Percentiles rank a stretch among this genome's conserved stretches.
Evolutionary conservation across 2,113 vertebrate genomes (phyloP).

Genomic region (Tragelaphus strepsiceros): DNA sequence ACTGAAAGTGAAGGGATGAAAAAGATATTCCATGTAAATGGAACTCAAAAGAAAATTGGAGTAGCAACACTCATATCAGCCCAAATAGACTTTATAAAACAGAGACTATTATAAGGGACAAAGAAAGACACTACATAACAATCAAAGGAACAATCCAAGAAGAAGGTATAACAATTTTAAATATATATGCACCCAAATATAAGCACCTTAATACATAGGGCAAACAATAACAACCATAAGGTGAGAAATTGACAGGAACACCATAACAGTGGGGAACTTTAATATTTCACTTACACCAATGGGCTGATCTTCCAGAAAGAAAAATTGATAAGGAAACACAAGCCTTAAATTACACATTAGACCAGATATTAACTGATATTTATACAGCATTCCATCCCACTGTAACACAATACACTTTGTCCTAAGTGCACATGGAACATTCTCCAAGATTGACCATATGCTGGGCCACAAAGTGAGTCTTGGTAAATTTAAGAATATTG

Average conservation of each 20-base stretch:
- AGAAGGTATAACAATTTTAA: neutral
- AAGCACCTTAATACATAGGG: neutral
- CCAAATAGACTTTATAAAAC: neutral
- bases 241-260: neutral
- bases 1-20: neutral
- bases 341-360: neutral
- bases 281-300: neutral
- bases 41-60: neutral
- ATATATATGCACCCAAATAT: neutral
- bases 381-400: neutral
- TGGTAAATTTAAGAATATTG: neutral
- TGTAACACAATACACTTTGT: neutral
- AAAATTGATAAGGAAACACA: neutral
- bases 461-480: neutral
- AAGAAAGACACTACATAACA: neutral
- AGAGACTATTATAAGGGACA: neutral
- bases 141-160: neutral
- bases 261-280: neutral
- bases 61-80: neutral
- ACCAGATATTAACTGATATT: neutral
- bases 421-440: neutral
- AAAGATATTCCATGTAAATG: neutral
- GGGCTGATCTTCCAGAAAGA: neutral
- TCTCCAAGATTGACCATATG: neutral
- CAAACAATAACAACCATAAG: neutral